A percentile compares a stretch with the other conserved stretches of the same genome.
Evolutionary conservation across 2,888 invertebrate species (phyloP).

Genomic region (Matsumyia berberina): DNA sequence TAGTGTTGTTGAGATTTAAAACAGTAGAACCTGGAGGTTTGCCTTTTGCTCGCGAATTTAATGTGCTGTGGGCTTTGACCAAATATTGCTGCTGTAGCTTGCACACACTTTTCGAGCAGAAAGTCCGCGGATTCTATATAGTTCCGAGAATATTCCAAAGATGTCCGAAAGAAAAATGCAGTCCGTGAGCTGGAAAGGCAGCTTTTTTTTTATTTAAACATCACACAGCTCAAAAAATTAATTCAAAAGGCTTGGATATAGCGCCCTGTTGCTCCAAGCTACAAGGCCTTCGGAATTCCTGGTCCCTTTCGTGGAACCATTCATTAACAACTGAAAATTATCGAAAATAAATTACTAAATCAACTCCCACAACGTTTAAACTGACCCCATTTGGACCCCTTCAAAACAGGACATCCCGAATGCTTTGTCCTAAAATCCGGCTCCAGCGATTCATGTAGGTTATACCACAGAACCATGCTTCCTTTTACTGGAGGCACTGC

Average conservation of each 20-base stretch:
- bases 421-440: constrained; percentile 95
- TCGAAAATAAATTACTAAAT: constrained; percentile 14
- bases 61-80: no score
- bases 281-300: constrained; percentile 89
- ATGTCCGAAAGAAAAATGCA: no score
- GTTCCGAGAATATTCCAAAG: no score
- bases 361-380: constrained; percentile 3
- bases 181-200: no score
- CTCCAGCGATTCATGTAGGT: constrained; percentile 94
- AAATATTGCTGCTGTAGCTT: no score
- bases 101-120: no score
- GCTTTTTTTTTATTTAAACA: no score
- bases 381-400: constrained; percentile 97
- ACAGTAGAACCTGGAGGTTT: no score
- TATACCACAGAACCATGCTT: constrained; percentile 96
- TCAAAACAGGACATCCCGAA: constrained; percentile 97
- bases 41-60: no score
- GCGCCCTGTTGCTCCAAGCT: constrained; percentile 81
- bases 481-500: constrained; percentile 94
- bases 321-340: constrained; percentile 89
- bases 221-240: neutral
- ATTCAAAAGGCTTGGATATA: constrained; percentile 82
- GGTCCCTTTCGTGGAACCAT: constrained; percentile 94
- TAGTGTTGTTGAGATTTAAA: no score
- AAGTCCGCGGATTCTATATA: no score